phyloP scores from a whole-genome alignment of 2,113 vertebrate species.

The Ailurus styani region DNA sequence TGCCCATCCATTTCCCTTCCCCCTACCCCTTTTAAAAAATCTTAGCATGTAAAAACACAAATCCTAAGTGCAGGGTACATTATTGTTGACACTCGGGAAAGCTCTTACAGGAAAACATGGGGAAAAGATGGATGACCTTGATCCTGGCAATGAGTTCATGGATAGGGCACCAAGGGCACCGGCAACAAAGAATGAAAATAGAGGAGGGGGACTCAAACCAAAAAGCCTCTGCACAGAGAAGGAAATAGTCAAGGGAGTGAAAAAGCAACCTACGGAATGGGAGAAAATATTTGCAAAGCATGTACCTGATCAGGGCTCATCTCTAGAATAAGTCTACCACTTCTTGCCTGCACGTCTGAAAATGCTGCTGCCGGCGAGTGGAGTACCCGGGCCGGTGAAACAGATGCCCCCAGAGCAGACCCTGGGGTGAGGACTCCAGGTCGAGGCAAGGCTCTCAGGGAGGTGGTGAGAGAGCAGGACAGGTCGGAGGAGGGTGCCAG shows the following conservation, averaged over 20 bases:
- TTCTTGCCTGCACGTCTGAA: neutral
- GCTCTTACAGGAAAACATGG: neutral
- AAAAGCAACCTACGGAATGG: neutral
- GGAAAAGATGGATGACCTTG: neutral
- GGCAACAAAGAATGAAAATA: neutral
- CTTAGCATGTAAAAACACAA: neutral
- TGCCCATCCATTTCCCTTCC: neutral
- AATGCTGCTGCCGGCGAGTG: neutral
- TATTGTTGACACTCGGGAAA: neutral
- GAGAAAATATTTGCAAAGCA: neutral
- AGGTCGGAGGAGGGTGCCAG: neutral
- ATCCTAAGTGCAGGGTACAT: neutral
- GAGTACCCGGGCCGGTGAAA: neutral
- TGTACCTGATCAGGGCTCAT: neutral
- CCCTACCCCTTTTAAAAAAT: neutral
- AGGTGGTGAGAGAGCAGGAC: neutral
- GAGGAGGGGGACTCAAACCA: neutral
- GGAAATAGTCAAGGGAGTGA: neutral
- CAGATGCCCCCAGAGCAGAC: neutral
- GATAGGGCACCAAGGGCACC: neutral
- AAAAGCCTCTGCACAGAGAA: neutral
- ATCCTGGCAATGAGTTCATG: neutral
- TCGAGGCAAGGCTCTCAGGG: neutral
- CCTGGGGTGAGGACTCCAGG: neutral
- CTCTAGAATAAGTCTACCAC: neutral